Evolutionary conservation across 2,888 invertebrate genomes (phyloP).

Genomic region (Conus canariensis): DNA sequence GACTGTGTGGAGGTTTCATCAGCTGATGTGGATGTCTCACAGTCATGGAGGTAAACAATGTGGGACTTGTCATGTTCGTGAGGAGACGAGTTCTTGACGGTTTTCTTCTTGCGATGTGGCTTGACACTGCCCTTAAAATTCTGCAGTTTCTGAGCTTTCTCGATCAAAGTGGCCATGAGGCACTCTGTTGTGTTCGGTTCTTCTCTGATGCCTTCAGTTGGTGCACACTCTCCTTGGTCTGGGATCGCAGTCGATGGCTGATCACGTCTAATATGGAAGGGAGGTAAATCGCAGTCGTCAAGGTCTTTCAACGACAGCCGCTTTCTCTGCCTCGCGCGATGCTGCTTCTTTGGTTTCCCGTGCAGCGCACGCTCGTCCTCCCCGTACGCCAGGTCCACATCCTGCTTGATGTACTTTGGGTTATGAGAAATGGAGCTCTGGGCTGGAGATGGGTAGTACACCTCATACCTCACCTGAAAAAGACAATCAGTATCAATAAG

Average conservation of each 20-base stretch:
- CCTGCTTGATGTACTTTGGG: conserved; percentile 52
- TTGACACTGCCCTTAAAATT: neutral
- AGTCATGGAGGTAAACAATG: conserved; percentile 36
- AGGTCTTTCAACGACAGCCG: conserved; percentile 36
- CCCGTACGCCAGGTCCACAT: neutral
- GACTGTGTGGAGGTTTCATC: neutral
- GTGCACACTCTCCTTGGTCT: neutral
- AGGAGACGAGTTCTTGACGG: neutral
- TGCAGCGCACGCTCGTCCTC: conserved; percentile 28
- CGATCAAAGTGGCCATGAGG: neutral
- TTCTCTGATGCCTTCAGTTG: neutral
- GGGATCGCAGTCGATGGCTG: neutral
- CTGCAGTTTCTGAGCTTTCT: conserved; percentile 19
- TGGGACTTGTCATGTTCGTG: conserved; percentile 37
- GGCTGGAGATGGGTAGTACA: conserved; percentile 50
- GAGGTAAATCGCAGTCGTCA: conserved; percentile 36
- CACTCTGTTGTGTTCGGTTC: neutral
- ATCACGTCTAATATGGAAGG: neutral
- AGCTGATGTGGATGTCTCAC: neutral
- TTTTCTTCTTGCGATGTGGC: neutral
- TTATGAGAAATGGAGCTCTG: conserved; percentile 53
- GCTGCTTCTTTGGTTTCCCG: conserved; percentile 31
- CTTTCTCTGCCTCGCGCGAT: conserved; percentile 42
- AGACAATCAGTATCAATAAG: neutral
- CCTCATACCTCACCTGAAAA: conserved; percentile 47